Base-by-base conservation (phyloP, 2,113 vertebrate species). In the Cryptoleucopteryx plumbea region DNA sequence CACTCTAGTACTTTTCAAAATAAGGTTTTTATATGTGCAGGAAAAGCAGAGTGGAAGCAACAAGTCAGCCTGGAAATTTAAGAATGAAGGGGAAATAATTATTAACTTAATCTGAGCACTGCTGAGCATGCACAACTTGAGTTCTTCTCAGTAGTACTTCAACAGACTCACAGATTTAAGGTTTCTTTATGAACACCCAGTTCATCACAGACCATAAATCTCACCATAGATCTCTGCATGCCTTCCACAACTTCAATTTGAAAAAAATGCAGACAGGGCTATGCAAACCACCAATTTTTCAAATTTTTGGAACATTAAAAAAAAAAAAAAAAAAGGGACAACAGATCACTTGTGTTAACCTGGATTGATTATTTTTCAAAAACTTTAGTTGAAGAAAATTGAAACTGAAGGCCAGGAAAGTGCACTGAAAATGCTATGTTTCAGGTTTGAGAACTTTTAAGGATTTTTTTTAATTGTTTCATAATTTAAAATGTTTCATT, bases 191-290 rank as follows among this genome's bases (percentile, higher is more conserved):
- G 84, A 94, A 89, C 55, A 82, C 8, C 11, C 66, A 55, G 82
- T 72, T 87, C 74, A 90, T 75, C 82, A 90, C 81, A 95, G 78
- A 75, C 48, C 53, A 65, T 85, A 95, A 95, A 93, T 94, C 66
- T 93, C 82, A 85, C 48, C 11, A 10, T 40, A 90, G 66, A 89
- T 94, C 82, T 91, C 73, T 82, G 92, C 78, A 80, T 85, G 65
- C 29, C 53, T 89, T 93, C 68, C 74, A 82, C 40, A 85, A 38
- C 53, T 95, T 90, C 48, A 58, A 45, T 65, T 61, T 32, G 25
- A 85, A 87, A 93, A 85, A 72, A 72, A 93, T 65, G 61, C 26
- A 74, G 75, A 67, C 34, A 80, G 56, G 29, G 26, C 18, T 71
- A 55, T 14, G 43, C 34, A 93, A 94, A 75, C 18, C 61, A 94